Evolutionary conservation across 2,888 invertebrate genomes (phyloP), one percentile per base, ranked within the genome.

Genomic region (Tolmerus cingulatus): DNA sequence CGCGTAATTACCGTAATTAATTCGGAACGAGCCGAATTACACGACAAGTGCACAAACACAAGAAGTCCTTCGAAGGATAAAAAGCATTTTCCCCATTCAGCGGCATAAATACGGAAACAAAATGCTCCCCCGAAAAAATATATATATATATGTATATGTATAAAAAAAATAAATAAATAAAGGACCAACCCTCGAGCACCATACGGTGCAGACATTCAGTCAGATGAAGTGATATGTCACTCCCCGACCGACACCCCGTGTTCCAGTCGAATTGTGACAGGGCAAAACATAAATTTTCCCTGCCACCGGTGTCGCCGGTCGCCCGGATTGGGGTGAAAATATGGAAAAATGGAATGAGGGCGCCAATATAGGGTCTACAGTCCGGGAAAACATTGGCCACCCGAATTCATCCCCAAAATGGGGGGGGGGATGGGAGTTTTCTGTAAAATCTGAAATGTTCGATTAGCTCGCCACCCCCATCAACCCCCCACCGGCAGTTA

Each of bases 161-260:
- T 0, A 46, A 43, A 43, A 43, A 14, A 46, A 2, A 46, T 4
- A 14, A 46, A 46, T 2, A 16, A 16, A 46, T 14, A 46, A 46
- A 46, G 43, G 43, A 46, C 43, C 19, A 66, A 23, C 27, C 27
- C 23, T 12, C 0, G 66, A 12, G 12, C 27, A 27, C 43, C 79
- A 51, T 51, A 27, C 23, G 79, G 78, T 16, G 78, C 40, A 23
- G 40, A 79, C 79, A 79, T 79, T 79, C 79, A 79, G 27, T 51
- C 79, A 79, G 79, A 79, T 79, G 79, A 79, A 79, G 79, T 79
- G 79, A 79, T 79, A 79, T 79, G 79, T 79, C 79, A 79, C 51
- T 46, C 79, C 27, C 51, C 51, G 30, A 79, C 27, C 79, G 79
- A 79, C 79, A 55, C 51, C 51, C 51, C 30, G 34, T 51, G 51